Base-by-base conservation (phyloP, 2,113 vertebrate genomes). In the Mirza zaza region DNA sequence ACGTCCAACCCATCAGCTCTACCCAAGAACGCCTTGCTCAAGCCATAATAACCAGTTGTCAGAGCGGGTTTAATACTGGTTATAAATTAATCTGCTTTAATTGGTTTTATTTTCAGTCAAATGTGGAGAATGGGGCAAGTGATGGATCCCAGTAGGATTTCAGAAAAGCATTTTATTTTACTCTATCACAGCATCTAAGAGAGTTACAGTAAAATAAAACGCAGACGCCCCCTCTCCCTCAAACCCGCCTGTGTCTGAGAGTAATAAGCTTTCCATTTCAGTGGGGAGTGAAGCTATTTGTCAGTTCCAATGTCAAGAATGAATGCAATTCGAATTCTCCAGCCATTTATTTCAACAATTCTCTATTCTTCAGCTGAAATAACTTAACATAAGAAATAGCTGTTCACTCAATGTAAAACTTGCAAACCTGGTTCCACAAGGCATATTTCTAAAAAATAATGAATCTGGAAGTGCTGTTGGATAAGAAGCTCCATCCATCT, bases 11-110 rank as follows among this genome's bases (percentile, higher is more conserved):
- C 5, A 36, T 59, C 65, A 45, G 39, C 29, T 77, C 88, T 61
- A 75, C 76, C 82, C 15, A 4, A 45, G 1, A 6, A 9, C 4
- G 92, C 92, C 61, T 45, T 42, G 5, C 83, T 80, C 57, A 73
- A 25, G 63, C 59, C 10, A 27, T 52, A 70, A 96, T 81, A 98
- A 97, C 0, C 9, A 96, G 59, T n/a, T 95, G 80, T 63, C 93
- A 80, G 57, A 81, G 2, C 75, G 67, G 29, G n/a, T 20, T 59
- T 90, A 39, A 15, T 68, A 57, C 75, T 48, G 3, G 0, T 20
- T 96, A 87, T 96, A 97, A 98, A 98, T 98, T 96, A 95, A 98
- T 97, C 89, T 82, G 15, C 95, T 94, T 95, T 98, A 98, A 98
- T 97, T 98, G 90, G 92, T 85, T 89, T 13, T 0, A 81, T 97